Evolutionary conservation across 2,888 invertebrate species (phyloP), one percentile per base, ranked within the genome.

Genomic region (Onthophagus sagittarius): DNA sequence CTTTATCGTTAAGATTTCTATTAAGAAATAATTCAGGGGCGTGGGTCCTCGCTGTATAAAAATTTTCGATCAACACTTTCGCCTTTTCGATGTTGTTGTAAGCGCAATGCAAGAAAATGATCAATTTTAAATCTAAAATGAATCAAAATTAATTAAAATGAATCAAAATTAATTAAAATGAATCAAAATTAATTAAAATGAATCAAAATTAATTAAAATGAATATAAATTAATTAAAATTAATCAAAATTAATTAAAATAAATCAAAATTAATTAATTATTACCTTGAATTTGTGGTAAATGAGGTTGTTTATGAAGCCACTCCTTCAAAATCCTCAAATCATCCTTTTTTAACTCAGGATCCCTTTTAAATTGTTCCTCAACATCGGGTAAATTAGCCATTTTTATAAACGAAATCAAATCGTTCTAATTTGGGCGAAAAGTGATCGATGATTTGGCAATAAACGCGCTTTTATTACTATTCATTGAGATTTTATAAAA

Each of bases 231-330:
- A n/a, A n/a, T n/a, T n/a, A n/a, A n/a, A n/a, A n/a, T n/a, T n/a
- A n/a, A n/a, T n/a, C n/a, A 39, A 53, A 14, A 15, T 53, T 62
- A 9, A 32, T 31, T 62, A 23, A 31, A 71, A 71, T 5, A 62
- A n/a, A 5, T 63, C n/a, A 15, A 11, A 15, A 14, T n/a, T 6
- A 73, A 64, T 74, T 63, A 23, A 23, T 23, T 23, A 23, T 2
- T 23, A 74, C 74, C 74, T 23, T 63, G 39, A 15, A 74, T 71
- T 71, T 88, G 81, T 0, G 91, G 89, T 73, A 93, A 83, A 82
- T 93, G 92, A 0, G 91, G 90, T 81, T 93, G 93, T 13, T 89
- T 89, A 5, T 87, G 81, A 33, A 89, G 84, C 93, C 93, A 93
- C 23, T 88, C 86, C 63, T 88, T 80, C 9, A 93, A 82, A 75